Percentiles rank a stretch among this genome's conserved stretches.
These are phyloP conservation scores for Cottoperca gobio DNA, from an alignment of 2,797 vertebrate species.

Conservation along the genomic window DNA sequence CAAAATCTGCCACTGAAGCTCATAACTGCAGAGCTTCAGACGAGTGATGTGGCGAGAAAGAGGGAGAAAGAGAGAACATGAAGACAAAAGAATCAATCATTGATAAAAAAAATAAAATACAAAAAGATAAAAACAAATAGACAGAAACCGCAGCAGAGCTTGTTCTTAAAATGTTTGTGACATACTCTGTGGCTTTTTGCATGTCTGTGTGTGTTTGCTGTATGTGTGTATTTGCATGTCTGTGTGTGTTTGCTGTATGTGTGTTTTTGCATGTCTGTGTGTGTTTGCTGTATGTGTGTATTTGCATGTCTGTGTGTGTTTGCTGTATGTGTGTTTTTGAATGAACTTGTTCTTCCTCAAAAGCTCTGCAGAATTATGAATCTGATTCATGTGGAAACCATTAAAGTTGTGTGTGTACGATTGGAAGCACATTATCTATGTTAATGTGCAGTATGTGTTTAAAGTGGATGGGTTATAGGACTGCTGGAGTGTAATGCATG, in stretches of 20 bases:
- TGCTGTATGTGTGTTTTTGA: not conserved
- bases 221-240: too few species aligned
- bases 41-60: constrained; percentile 6
- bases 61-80: not conserved
- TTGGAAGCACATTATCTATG: not conserved
- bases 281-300: too few species aligned
- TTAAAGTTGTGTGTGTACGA: constrained; percentile 9
- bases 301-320: too few species aligned
- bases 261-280: not conserved
- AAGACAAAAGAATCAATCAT: constrained; percentile 5
- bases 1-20: constrained; percentile 54
- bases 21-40: constrained; percentile 48
- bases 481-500: not conserved
- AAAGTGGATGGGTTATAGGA: too few species aligned
- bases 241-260: too few species aligned
- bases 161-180: not conserved
- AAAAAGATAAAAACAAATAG: not conserved
- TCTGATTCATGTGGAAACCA: constrained; percentile 23
- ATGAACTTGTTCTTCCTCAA: constrained; percentile 1
- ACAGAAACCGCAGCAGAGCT: not conserved
- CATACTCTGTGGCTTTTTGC: not conserved
- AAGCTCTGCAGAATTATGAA: constrained; percentile 19
- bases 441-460: not conserved
- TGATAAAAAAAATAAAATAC: not conserved
- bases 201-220: too few species aligned